Conservation (phyloP, 2,797 vertebrate species). For the Knipowitschia caucasica region DNA sequence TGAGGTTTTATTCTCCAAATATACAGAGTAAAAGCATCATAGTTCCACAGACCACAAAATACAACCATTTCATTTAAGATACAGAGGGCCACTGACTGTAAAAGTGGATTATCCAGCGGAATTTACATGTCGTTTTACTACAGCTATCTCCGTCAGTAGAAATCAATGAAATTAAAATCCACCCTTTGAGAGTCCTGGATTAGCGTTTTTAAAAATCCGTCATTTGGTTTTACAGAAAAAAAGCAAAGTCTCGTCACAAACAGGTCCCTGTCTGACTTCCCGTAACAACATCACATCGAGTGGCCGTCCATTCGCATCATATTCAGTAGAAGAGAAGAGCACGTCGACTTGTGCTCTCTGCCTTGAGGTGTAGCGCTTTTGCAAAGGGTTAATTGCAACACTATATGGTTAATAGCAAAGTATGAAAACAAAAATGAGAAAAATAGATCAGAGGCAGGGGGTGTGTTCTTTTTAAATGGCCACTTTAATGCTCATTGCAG, state of each 20-base stretch:
- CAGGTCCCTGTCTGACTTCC: constrained; percentile 41
- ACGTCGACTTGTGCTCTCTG: constrained; percentile 7
- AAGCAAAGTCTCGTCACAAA: constrained; percentile 34
- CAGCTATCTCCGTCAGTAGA: constrained; percentile 71
- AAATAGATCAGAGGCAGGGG: constrained; percentile 45
- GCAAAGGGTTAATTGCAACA: constrained; percentile 36
- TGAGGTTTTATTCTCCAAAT: constrained; percentile 79
- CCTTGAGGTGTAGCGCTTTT: constrained; percentile 22
- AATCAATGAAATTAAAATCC: constrained; percentile 55
- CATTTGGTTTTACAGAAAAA: constrained; percentile 22
- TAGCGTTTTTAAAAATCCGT: constrained; percentile 44
- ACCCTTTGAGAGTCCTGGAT: constrained; percentile 38
- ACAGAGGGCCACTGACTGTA: constrained; percentile 72
- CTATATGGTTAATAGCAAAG: constrained; percentile 28
- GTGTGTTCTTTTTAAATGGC: constrained; percentile 46
- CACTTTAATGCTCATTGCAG: constrained; percentile 3
- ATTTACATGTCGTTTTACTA: constrained; percentile 68
- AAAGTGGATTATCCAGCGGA: constrained; percentile 66
- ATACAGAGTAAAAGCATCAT: constrained; percentile 83
- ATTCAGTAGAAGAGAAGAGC: constrained; percentile 17
- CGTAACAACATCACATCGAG: constrained; percentile 26
- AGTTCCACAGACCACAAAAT: constrained; percentile 82
- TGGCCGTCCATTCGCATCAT: constrained; percentile 19
- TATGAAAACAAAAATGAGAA: constrained; percentile 17
- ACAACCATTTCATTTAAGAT: constrained; percentile 71